phyloP scores from a whole-genome alignment of 2,888 invertebrate species.

The Phyllotreta cruciferae region DNA sequence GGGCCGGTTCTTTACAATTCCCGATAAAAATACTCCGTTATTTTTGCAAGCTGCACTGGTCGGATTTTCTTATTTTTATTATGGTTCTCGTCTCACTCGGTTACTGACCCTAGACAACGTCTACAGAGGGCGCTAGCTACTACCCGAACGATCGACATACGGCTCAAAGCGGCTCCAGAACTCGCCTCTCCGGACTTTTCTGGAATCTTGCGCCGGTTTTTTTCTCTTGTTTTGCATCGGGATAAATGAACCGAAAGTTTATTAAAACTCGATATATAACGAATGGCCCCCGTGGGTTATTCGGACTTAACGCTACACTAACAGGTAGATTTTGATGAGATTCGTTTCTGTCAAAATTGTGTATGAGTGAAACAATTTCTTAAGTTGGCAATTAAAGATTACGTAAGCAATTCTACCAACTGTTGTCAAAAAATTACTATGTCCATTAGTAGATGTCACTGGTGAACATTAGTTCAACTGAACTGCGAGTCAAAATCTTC shows the following conservation, averaged over 20 bases:
- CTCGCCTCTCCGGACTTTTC: slow-evolving; percentile 12
- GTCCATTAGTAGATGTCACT: too few relatives aligned
- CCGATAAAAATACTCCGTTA: slow-evolving; percentile 61
- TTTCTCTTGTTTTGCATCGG: slow-evolving; percentile 22
- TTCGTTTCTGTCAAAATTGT: too few relatives aligned
- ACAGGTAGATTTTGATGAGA: too few relatives aligned
- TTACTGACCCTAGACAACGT: slow-evolving; percentile 55
- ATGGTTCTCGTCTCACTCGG: slow-evolving; percentile 54
- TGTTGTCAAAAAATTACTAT: too few relatives aligned
- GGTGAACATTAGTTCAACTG: too few relatives aligned
- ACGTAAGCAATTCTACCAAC: too few relatives aligned
- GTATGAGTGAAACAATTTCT: too few relatives aligned
- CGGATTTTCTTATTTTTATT: slow-evolving; percentile 61
- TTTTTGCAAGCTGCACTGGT: slow-evolving; percentile 57
- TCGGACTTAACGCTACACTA: slow-evolving; percentile 5
- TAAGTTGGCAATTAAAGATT: too few relatives aligned
- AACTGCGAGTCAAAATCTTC: too few relatives aligned
- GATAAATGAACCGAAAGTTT: slow-evolving; percentile 15
- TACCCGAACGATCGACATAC: slow-evolving; percentile 46
- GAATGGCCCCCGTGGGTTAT: not conserved
- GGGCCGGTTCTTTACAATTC: slow-evolving; percentile 57
- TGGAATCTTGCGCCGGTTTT: slow-evolving; percentile 2
- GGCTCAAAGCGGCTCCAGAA: slow-evolving; percentile 33
- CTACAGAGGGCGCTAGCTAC: slow-evolving; percentile 52
- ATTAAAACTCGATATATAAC: slow-evolving; percentile 8